Percentiles rank a stretch among this genome's conserved stretches.
Conservation (phyloP, 2,113 vertebrate species). For the Hoplias malabaricus region DNA sequence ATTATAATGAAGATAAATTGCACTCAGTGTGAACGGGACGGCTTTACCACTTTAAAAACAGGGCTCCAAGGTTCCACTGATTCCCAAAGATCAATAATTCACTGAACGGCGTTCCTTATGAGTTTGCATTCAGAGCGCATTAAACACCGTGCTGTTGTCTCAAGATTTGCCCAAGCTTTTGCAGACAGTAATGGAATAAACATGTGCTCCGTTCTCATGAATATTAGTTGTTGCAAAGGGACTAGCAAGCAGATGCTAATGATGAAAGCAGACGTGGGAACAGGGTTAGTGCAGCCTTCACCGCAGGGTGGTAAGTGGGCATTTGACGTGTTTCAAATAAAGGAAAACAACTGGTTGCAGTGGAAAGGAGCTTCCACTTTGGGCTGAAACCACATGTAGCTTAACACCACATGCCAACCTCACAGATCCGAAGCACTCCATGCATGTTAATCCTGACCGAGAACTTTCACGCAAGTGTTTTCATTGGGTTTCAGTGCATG, state of each 20-base stretch:
- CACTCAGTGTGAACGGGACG: too few relatives aligned
- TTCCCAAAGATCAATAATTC: not conserved
- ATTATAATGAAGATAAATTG: not conserved
- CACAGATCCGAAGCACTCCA: slow-evolving; percentile 21
- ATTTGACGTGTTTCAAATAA: slow-evolving; percentile 32
- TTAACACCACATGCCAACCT: slow-evolving; percentile 25
- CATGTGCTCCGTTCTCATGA: not conserved
- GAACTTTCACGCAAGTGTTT: slow-evolving; percentile 11
- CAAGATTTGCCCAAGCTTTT: not conserved
- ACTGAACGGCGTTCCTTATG: not conserved
- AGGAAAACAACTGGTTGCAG: slow-evolving; percentile 40
- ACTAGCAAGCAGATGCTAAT: not conserved
- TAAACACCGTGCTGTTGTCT: too few relatives aligned
- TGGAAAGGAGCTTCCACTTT: slow-evolving; percentile 21
- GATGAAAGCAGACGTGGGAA: not conserved
- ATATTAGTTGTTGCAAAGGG: not conserved
- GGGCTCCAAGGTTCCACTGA: too few relatives aligned
- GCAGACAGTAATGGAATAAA: slow-evolving; percentile 5
- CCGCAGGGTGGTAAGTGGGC: slow-evolving; percentile 11
- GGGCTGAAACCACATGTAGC: slow-evolving; percentile 32
- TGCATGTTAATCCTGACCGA: slow-evolving; percentile 29
- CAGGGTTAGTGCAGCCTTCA: slow-evolving; percentile 10
- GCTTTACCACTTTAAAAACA: too few relatives aligned
- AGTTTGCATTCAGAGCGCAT: not conserved
- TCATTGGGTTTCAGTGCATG: not conserved